Conservation (phyloP, 2,113 vertebrate species). For the Octodon degus region DNA sequence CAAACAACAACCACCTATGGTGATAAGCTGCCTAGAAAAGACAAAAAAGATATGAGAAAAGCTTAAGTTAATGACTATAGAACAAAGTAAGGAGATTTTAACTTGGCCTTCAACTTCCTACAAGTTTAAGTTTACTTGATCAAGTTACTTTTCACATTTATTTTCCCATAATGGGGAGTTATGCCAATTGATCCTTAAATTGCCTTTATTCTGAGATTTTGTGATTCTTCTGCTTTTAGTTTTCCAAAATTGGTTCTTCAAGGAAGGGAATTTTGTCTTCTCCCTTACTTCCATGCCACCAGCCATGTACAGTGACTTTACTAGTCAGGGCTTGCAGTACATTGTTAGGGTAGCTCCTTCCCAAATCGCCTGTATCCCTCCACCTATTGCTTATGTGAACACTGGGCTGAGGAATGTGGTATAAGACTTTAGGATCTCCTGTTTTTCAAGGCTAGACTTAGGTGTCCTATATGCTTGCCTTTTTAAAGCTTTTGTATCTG, state of each 20-base stretch:
- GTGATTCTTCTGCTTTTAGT: neutral
- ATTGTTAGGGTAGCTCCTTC: neutral
- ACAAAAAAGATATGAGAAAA: neutral
- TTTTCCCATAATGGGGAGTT: constrained; percentile 5
- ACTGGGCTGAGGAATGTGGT: neutral
- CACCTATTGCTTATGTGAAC: neutral
- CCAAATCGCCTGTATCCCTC: neutral
- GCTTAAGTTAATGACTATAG: neutral
- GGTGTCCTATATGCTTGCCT: neutral
- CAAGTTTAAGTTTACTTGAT: no score
- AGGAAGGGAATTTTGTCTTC: neutral
- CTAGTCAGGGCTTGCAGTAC: neutral
- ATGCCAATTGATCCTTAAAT: constrained; percentile 27
- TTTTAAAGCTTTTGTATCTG: constrained; percentile 19
- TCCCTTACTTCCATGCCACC: neutral
- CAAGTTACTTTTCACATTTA: constrained; percentile 6
- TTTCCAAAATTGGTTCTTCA: constrained; percentile 26
- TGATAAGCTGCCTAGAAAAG: neutral
- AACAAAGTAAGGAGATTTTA: neutral
- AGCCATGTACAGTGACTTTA: neutral
- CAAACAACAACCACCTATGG: neutral
- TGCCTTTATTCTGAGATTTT: constrained; percentile 46
- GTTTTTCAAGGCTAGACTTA: neutral
- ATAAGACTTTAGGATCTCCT: neutral
- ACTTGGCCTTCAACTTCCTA: neutral